Evolutionary conservation across 2,888 invertebrate species (phyloP).

Genomic region (Andrena trimmerana): DNA sequence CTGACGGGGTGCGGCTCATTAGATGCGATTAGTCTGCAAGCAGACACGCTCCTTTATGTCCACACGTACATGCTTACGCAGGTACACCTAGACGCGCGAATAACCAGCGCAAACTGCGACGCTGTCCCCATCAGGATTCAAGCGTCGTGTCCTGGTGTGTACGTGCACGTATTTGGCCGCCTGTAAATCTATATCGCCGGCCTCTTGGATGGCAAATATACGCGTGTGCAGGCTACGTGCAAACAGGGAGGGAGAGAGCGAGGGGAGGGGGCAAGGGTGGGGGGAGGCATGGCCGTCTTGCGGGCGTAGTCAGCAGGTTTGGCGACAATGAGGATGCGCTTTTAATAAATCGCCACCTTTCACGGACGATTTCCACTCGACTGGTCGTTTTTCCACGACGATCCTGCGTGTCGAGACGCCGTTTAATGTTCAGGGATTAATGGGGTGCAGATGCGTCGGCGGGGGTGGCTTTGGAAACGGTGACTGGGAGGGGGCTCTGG

Average conservation of each 20-base stretch:
- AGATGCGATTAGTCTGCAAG: slow-evolving; percentile 79
- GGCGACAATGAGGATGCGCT: slow-evolving; percentile 82
- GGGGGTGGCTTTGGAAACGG: neutral
- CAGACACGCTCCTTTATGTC: slow-evolving; percentile 69
- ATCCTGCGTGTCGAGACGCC: slow-evolving; percentile 34
- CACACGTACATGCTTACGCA: slow-evolving; percentile 49
- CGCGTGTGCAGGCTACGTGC: slow-evolving; percentile 12
- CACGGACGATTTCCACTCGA: slow-evolving; percentile 68
- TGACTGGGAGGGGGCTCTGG: neutral
- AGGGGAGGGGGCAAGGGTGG: neutral
- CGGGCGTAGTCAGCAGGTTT: slow-evolving; percentile 78
- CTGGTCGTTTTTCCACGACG: slow-evolving; percentile 33
- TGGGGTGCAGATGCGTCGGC: slow-evolving; percentile 32
- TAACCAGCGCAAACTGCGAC: slow-evolving; percentile 58
- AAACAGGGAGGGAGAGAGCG: slow-evolving; percentile 1
- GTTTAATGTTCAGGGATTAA: slow-evolving; percentile 55
- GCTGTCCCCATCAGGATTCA: slow-evolving; percentile 75
- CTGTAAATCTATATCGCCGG: slow-evolving; percentile 45
- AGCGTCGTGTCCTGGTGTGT: slow-evolving; percentile 56
- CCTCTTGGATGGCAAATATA: neutral
- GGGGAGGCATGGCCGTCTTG: slow-evolving; percentile 17
- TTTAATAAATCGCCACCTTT: slow-evolving; percentile 82
- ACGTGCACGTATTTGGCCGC: slow-evolving; percentile 36
- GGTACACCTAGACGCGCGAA: slow-evolving; percentile 58
- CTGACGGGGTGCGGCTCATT: slow-evolving; percentile 78